Conservation (phyloP, 2,888 invertebrate species). For the Drosophila kuntzei region DNA sequence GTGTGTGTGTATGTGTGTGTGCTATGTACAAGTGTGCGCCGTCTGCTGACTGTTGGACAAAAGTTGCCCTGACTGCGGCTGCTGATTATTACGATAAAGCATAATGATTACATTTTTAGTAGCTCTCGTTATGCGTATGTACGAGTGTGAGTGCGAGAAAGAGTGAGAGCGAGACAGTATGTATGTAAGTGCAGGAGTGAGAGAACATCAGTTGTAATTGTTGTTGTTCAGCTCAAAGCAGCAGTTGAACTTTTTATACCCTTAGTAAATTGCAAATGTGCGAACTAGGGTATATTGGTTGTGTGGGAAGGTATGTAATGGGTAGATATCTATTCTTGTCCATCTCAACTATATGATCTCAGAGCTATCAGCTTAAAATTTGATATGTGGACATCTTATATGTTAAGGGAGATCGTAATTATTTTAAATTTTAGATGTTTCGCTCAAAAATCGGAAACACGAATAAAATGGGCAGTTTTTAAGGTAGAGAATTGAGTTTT, state of each 20-base stretch:
- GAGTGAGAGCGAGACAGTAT: slow-evolving; percentile 3
- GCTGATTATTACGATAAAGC: slow-evolving; percentile 80
- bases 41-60: slow-evolving; percentile 45
- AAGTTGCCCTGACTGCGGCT: slow-evolving; percentile 64
- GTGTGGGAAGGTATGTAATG: not conserved
- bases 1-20: slow-evolving; percentile 44
- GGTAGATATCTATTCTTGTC: no score
- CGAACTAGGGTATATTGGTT: not conserved
- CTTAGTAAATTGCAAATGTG: not conserved
- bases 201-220: slow-evolving; percentile 48
- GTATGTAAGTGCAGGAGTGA: slow-evolving; percentile 18
- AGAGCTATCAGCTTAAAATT: no score
- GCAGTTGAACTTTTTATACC: slow-evolving; percentile 55
- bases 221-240: slow-evolving; percentile 57
- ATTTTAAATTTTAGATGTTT: no score
- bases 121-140: slow-evolving; percentile 52
- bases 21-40: slow-evolving; percentile 41
- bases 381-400: no score
- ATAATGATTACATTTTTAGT: slow-evolving; percentile 80
- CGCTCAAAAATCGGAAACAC: no score
- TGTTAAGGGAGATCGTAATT: no score
- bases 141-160: slow-evolving; percentile 20
- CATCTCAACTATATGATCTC: no score
- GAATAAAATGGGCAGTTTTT: no score
- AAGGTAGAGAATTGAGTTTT: no score